These are phyloP conservation scores for Danio aesculapii DNA, from an alignment of 2,797 vertebrate species.

Conservation along the genomic window DNA sequence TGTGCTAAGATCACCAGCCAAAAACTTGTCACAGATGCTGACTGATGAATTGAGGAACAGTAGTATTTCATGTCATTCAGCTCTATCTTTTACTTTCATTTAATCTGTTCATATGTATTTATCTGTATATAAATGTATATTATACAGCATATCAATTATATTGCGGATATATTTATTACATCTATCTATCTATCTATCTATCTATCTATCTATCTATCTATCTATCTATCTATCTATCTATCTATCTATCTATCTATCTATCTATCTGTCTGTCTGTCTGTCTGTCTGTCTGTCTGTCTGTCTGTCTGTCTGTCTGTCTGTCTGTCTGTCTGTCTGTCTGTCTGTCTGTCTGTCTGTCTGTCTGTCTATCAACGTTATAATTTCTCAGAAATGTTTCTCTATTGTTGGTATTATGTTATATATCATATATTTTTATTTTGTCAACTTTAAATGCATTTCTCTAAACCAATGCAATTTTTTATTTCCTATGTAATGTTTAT, in stretches of 20 bases:
- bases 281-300: too few species aligned
- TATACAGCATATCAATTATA: neutral
- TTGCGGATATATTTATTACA: too few species aligned
- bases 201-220: too few species aligned
- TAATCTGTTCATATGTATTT: constrained; percentile 72
- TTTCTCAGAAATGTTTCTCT: neutral
- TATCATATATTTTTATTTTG: neutral
- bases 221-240: too few species aligned
- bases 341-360: too few species aligned
- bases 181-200: too few species aligned
- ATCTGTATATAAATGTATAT: constrained; percentile 49
- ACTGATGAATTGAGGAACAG: constrained; percentile 77
- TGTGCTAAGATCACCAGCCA: constrained; percentile 76
- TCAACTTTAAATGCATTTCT: neutral
- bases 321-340: too few species aligned
- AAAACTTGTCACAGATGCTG: constrained; percentile 75
- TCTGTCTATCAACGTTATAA: too few species aligned
- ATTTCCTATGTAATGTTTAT: neutral
- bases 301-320: too few species aligned
- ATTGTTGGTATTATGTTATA: neutral
- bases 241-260: too few species aligned
- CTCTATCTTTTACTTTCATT: constrained; percentile 72
- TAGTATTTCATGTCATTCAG: constrained; percentile 75
- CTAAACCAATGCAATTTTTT: neutral
- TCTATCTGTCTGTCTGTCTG: too few species aligned